Evolutionary conservation across 2,797 vertebrate genomes (phyloP).

Genomic region (Novumbra hubbsi): DNA sequence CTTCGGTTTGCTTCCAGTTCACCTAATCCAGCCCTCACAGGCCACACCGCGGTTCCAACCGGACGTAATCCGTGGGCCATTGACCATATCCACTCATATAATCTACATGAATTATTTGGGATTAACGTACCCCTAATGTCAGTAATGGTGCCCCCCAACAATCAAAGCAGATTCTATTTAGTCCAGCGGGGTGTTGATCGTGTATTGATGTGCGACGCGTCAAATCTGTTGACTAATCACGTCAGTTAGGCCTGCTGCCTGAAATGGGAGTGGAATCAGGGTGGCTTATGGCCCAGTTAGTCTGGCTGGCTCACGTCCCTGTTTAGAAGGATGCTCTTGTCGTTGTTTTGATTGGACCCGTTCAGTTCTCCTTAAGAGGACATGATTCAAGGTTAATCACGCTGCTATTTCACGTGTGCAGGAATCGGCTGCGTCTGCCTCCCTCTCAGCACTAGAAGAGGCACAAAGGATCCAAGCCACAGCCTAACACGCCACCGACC

Average conservation of each 20-base stretch:
- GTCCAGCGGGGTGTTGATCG: neutral
- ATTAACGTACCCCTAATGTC: neutral
- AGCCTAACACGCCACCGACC: neutral
- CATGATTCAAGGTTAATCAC: neutral
- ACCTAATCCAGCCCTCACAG: neutral
- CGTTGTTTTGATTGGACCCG: neutral
- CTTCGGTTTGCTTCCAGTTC: neutral
- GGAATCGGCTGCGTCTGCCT: neutral
- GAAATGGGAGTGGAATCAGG: neutral
- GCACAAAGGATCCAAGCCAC: neutral
- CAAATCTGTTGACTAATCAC: slow-evolving; percentile 5
- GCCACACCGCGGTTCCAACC: neutral
- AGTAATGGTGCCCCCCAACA: neutral
- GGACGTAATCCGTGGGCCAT: neutral
- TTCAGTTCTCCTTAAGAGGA: neutral
- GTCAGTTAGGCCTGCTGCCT: neutral
- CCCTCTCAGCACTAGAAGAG: neutral
- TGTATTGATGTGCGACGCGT: neutral
- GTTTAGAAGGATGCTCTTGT: neutral
- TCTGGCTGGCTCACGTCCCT: neutral
- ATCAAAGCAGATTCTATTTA: neutral
- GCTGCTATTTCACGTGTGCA: neutral
- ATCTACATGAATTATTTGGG: neutral
- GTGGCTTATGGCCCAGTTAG: neutral
- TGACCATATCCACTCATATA: neutral